Conservation (phyloP, 1,140 invertebrate genomes). For the Diorhabda elongata region DNA sequence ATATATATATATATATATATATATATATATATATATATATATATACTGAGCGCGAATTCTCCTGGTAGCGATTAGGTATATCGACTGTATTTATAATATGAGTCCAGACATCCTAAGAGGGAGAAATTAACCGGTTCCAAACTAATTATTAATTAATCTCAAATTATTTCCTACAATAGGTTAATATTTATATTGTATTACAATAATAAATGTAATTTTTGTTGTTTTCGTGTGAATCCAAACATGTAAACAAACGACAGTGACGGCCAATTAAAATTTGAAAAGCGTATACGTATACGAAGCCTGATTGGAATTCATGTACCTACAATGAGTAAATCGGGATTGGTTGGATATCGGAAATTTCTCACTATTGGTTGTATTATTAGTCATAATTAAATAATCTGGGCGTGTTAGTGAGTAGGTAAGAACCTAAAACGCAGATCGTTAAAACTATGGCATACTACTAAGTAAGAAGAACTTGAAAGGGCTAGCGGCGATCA, state of each 20-base stretch:
- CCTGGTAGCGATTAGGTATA: not conserved
- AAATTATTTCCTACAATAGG: not conserved
- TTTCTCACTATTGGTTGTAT: constrained; percentile 13
- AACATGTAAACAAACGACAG: too few relatives aligned
- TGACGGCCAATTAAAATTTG: too few relatives aligned
- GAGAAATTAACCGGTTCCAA: not conserved
- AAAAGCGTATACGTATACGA: not conserved
- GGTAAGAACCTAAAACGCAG: not conserved
- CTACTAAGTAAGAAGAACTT: not conserved
- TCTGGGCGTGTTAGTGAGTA: constrained; percentile 24
- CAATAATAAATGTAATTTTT: too few relatives aligned
- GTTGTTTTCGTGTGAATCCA: too few relatives aligned
- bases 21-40: not conserved
- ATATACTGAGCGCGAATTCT: not conserved
- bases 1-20: not conserved
- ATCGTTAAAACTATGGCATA: not conserved
- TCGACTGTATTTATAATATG: not conserved
- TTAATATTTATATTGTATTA: too few relatives aligned
- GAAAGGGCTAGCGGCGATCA: not conserved
- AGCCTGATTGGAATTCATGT: constrained; percentile 4
- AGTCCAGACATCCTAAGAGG: too few relatives aligned
- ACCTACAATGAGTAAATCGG: not conserved
- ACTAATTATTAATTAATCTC: not conserved
- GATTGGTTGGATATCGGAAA: constrained; percentile 13
- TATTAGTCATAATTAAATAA: constrained; percentile 25